Conservation (phyloP, 2,113 vertebrate species). For the Macquaria australasica region DNA sequence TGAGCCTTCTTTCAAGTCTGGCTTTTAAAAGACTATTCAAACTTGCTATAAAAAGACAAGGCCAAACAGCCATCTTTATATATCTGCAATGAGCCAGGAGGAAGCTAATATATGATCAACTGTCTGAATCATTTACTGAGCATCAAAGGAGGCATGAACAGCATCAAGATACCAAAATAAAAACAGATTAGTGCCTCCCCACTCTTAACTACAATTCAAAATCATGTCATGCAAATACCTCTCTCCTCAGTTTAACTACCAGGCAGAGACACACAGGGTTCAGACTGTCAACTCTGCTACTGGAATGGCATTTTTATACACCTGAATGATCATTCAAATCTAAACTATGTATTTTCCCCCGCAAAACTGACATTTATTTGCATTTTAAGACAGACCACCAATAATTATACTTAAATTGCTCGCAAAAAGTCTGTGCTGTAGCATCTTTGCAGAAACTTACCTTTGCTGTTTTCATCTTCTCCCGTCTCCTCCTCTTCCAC, state of each 20-base stretch:
- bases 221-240: slow-evolving; percentile 27
- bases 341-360: neutral
- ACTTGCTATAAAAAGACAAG: slow-evolving; percentile 59
- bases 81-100: slow-evolving; percentile 27
- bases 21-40: slow-evolving; percentile 49
- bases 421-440: neutral
- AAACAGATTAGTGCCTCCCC: slow-evolving; percentile 33
- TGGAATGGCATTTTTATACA: neutral
- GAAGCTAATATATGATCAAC: slow-evolving; percentile 15
- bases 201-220: slow-evolving; percentile 21
- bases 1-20: slow-evolving; percentile 26
- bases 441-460: slow-evolving; percentile 71
- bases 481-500: slow-evolving; percentile 95
- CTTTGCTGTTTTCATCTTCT: slow-evolving; percentile 97
- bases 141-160: slow-evolving; percentile 46
- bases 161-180: slow-evolving; percentile 55
- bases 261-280: neutral
- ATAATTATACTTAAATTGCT: accelerated
- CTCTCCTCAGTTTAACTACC: neutral
- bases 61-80: slow-evolving; percentile 44
- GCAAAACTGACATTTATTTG: neutral
- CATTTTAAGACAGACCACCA: neutral
- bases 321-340: neutral
- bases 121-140: slow-evolving; percentile 35
- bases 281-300: neutral